These are phyloP conservation scores for Pristionchus mayeri DNA, from an alignment of 2,888 invertebrate species.

Conservation along the genomic window DNA sequence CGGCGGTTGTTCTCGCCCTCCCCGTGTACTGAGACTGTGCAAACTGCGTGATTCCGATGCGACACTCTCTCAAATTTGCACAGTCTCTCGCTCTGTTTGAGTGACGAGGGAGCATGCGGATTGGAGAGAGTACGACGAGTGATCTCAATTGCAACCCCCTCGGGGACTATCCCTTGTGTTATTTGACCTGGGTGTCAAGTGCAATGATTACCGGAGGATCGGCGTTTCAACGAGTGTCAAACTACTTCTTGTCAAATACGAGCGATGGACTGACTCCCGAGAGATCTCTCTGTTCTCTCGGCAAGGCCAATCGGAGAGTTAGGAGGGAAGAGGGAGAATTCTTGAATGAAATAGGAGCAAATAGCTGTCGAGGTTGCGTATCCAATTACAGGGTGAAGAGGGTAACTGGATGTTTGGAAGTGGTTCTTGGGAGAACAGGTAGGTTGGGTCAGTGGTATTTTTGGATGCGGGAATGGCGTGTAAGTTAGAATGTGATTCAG, in stretches of 20 bases:
- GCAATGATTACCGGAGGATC: slow-evolving; percentile 31
- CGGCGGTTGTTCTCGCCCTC: neutral
- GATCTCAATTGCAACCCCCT: neutral
- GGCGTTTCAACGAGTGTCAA: neutral
- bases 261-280: neutral
- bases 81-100: too few relatives aligned
- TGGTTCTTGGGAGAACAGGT: too few relatives aligned
- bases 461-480: too few relatives aligned
- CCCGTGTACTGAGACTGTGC: slow-evolving; percentile 4
- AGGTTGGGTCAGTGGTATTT: too few relatives aligned
- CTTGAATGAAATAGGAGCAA: too few relatives aligned
- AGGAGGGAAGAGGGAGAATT: too few relatives aligned
- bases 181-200: slow-evolving; percentile 37
- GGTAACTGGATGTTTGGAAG: neutral
- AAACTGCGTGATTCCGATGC: neutral
- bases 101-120: neutral
- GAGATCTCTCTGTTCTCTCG: too few relatives aligned
- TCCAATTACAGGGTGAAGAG: too few relatives aligned
- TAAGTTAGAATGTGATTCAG: too few relatives aligned
- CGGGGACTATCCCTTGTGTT: slow-evolving; percentile 1
- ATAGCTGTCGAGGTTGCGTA: slow-evolving; percentile 18
- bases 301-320: too few relatives aligned
- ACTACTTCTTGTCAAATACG: neutral
- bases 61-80: neutral
- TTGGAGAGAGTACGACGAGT: too few relatives aligned